Evolutionary conservation across 2,888 invertebrate genomes (phyloP), one percentile per base, ranked within the genome.

Genomic region (Onchidella celtica): DNA sequence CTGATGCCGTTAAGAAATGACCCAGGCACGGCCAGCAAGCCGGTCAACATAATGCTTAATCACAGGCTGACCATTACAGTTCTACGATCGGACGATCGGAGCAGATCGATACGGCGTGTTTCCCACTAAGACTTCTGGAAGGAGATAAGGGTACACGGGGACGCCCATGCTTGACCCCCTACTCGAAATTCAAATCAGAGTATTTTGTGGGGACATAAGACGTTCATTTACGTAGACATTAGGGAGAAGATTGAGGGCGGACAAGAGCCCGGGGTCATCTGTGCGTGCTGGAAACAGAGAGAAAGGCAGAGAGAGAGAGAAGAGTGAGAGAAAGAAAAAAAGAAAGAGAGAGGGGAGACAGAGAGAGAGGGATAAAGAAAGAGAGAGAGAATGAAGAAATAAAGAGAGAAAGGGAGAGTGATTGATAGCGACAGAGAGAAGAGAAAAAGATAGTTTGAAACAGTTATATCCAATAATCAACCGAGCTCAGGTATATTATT

Each of bases 381-480:
- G n/a, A 70, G 63, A 61, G 40, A 79, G 68, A 66, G 2, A 68
- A 36, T 68, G 68, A n/a, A 77, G 57, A 68, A 57, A 32, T 66
- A 77, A 32, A 57, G 34, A 77, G 68, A 77, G 68, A 34, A 32
- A 57, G 34, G 27, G 55, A 77, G 14, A 38, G 38, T 27, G 17
- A 55, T 3, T 47, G 65, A 76, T 40, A 76, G 17, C 38, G 47
- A 65, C 29, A 65, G 9, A 78, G 69, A 78, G n/a, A 78, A 57
- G 57, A 24, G 17, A 47, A 17, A 47, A n/a, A n/a, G n/a, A n/a
- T n/a, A n/a, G n/a, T n/a, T n/a, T n/a, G n/a, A n/a, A n/a, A n/a
- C n/a, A n/a, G n/a, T n/a, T n/a, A n/a, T n/a, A n/a, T n/a, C n/a
- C n/a, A n/a, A n/a, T n/a, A n/a, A n/a, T n/a, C n/a, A n/a, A n/a